Base-by-base conservation (phyloP, 2,113 vertebrate genomes). In the Tricholaema leucomelas region DNA sequence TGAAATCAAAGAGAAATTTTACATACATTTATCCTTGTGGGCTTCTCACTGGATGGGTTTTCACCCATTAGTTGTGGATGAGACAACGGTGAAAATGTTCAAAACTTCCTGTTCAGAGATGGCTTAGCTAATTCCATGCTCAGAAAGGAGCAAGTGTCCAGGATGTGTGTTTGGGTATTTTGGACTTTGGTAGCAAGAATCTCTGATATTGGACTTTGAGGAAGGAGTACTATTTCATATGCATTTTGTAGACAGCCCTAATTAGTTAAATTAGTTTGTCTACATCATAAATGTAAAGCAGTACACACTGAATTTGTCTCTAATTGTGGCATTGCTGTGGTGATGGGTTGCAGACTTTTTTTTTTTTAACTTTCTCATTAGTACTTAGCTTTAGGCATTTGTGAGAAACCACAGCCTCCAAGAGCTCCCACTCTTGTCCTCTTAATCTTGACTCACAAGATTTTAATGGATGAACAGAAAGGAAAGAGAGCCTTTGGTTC, bases 401-500 rank as follows among this genome's bases (percentile, higher is more conserved):
- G 87, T 89, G 81, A 96, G 91, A 93, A 95, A 95, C 75, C 88
- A 82, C 88, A 93, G 91, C 70, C 84, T 46, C 15, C 31, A 86
- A 75, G 89, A 92, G 81, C 83, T 87, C 85, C 70, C 75, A 78
- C 89, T 95, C 54, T 65, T 88, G 59, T 88, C 78, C 63, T 93
- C 90, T 65, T 58, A 31, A 85, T 87, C 93, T 94, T 87, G 60
- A 87, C 82, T 85, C 88, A 83, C 38, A 16, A 81, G 58, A 67
- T 94, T 93, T 96, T 96, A 95, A 89, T 91, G 73, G 80, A 77
- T 87, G 83, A 91, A 94, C 65, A 81, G 87, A 88, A 90, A 94
- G 92, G 46, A 85, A 91, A 92, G 90, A 90, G 96, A 95, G 80
- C 40, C 89, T 93, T 95, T 93, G 89, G 93, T 95, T 96, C 93